Base-by-base conservation (phyloP, 2,113 vertebrate genomes). In the Cyrtonyx montezumae region DNA sequence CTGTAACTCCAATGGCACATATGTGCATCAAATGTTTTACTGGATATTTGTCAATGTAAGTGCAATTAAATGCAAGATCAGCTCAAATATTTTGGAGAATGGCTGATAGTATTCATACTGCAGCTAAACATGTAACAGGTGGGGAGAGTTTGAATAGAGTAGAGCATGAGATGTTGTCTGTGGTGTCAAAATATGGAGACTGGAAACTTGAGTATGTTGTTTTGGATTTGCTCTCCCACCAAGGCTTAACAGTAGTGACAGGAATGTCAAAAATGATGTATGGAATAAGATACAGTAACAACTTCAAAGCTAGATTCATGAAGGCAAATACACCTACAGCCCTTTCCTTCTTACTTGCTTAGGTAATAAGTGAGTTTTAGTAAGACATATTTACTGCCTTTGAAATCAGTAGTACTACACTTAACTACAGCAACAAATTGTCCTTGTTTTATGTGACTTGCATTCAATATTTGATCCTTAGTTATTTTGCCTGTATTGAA, bases 41-140 rank as follows among this genome's bases (percentile, higher is more conserved):
- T 28, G 13, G 9, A 32, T 58, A 70, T 75, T 83, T 90, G 16
- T 48, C 28, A 48, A 15, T 58, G 17, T 40, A 62, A 84, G 62
- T 61, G 23, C 6, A 82, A 49, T 51, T 91, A 59, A 53, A 53
- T 74, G 9, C 14, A 75, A 79, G 14, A 45, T 48, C 46, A 71
- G 8, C 17, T 79, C 61, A 70, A 79, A 66, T 70, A 70, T 32
- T 56, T 36, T 34, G 8, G 18, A 12, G 1, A 34, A 87, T 66
- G 49, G 21, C 14, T 42, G 37, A 42, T 49, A 68, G 26, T 14
- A 51, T 85, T 66, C 46, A 62, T 12, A 62, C 12, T 51, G 20
- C 11, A 46, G 42, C 11, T 63, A 36, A 45, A 18, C 0, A 1
- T 56, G 9, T 53, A 61, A 34, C 0, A 1, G 6, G 19, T 71